These are phyloP conservation scores for Anarhynchus alexandrinus DNA, from an alignment of 2,113 vertebrate species.

Conservation along the genomic window DNA sequence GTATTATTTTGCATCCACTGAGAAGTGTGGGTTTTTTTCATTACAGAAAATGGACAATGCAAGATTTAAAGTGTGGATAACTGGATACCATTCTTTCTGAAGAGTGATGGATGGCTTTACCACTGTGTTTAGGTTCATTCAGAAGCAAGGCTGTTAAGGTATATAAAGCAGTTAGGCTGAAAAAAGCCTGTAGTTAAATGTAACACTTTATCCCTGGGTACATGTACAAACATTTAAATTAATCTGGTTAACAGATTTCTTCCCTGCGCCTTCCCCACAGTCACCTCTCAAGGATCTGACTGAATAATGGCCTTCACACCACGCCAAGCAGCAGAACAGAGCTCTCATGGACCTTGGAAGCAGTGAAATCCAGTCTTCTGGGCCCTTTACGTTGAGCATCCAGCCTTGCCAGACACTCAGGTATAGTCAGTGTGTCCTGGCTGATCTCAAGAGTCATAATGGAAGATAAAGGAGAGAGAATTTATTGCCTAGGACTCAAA, in stretches of 20 bases:
- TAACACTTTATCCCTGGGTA: not conserved
- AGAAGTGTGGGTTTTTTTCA: not conserved
- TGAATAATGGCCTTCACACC: not conserved
- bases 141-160: slow-evolving; percentile 5
- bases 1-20: not conserved
- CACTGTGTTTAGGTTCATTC: not conserved
- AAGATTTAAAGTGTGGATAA: not conserved
- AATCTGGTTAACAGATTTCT: not conserved
- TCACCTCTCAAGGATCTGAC: not conserved
- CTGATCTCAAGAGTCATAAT: slow-evolving; percentile 21
- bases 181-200: not conserved
- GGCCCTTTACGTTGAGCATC: not conserved
- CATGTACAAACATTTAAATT: not conserved
- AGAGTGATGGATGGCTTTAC: slow-evolving; percentile 8
- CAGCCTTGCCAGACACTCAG: not conserved
- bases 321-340: not conserved
- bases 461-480: slow-evolving; percentile 56
- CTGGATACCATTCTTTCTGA: not conserved
- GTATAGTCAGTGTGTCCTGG: not conserved
- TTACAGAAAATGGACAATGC: not conserved
- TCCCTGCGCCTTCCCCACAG: not conserved
- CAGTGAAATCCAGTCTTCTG: not conserved
- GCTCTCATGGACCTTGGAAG: not conserved
- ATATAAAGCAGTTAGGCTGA: not conserved
- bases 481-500: slow-evolving; percentile 61